A percentile compares a stretch with the other conserved stretches of the same genome.
Conservation (phyloP, 2,797 vertebrate genomes). For the Thamnophis elegans region DNA sequence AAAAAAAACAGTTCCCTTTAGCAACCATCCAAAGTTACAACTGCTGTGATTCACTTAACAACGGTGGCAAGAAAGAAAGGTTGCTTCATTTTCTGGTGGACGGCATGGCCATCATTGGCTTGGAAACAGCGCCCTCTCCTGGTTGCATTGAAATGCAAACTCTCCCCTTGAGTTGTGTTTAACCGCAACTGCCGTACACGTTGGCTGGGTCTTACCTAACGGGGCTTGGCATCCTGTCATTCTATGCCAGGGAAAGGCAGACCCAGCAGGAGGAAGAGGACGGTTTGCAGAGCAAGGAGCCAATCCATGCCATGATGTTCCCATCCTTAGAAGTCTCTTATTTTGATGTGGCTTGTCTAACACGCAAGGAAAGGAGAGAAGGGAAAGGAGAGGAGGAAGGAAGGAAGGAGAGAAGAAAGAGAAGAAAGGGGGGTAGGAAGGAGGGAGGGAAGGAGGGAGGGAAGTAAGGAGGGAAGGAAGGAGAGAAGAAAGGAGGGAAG, state of each 20-base stretch:
- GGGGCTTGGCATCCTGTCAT: not conserved
- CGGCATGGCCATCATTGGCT: not conserved
- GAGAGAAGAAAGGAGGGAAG: too few species aligned
- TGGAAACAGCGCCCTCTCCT: conserved; percentile 7
- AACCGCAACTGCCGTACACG: accelerated
- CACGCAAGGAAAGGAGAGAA: too few species aligned
- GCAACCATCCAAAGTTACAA: not conserved
- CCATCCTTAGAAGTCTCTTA: not conserved
- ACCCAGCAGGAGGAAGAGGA: not conserved
- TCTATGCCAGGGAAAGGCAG: not conserved
- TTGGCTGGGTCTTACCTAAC: not conserved
- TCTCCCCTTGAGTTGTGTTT: not conserved
- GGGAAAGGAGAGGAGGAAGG: too few species aligned
- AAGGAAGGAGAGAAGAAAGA: too few species aligned
- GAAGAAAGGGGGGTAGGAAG: too few species aligned
- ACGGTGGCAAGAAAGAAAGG: not conserved
- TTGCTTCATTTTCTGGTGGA: not conserved
- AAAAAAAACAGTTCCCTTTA: not conserved
- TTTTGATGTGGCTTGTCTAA: not conserved
- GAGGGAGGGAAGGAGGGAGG: too few species aligned
- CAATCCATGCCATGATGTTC: not conserved
- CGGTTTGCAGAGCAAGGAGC: too few species aligned
- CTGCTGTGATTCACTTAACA: too few species aligned
- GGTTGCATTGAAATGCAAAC: not conserved
- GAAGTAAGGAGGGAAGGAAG: too few species aligned